Conservation (phyloP, 2,113 vertebrate species). For the Corvus cornix region DNA sequence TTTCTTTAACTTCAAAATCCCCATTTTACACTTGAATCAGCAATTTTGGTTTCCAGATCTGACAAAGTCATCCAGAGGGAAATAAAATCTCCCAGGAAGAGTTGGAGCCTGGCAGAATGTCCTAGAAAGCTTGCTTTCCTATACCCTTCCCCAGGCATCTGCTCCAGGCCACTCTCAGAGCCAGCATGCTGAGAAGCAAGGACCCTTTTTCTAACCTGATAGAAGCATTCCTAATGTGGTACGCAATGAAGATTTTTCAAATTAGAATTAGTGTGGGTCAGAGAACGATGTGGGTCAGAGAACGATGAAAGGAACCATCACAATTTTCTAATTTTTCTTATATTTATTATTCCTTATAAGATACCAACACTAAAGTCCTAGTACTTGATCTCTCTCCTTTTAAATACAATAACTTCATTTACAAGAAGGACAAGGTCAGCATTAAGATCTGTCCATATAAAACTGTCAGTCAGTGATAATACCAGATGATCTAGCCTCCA, state of each 20-base stretch:
- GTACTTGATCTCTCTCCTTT: neutral
- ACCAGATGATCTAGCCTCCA: neutral
- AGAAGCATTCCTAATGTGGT: neutral
- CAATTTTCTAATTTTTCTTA: neutral
- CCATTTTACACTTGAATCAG: constrained; percentile 4
- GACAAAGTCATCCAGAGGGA: neutral
- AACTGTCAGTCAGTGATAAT: neutral
- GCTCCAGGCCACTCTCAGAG: neutral
- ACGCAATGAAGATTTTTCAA: neutral
- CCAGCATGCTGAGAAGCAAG: neutral
- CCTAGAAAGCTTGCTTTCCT: neutral
- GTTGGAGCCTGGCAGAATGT: neutral
- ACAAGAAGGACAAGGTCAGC: neutral
- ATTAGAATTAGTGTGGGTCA: neutral
- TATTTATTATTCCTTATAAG: neutral
- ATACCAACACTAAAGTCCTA: neutral
- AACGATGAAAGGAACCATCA: neutral
- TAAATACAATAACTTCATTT: neutral
- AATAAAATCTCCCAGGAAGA: neutral
- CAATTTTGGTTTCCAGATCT: neutral
- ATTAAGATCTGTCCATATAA: neutral
- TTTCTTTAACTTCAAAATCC: neutral
- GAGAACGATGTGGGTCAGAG: neutral
- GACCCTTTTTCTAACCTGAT: neutral
- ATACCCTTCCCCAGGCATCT: neutral